Base-by-base conservation (phyloP, 1,140 invertebrate genomes). In the Periplaneta americana region DNA sequence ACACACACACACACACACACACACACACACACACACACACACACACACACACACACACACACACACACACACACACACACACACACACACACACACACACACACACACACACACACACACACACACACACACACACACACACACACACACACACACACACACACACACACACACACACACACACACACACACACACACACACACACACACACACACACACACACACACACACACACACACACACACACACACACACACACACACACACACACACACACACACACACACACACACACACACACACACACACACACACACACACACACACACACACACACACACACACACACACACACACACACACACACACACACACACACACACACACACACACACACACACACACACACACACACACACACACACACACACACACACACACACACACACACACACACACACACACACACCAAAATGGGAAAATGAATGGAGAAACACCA, bases 381-480 rank as follows among this genome's bases (percentile, higher is more conserved):
- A 80, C 74, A 80, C 79, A 76, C 79, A 80, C 79, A 80, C 79
- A 76, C 79, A 80, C 79, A 80, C 74, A 76, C 79, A 80, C 79
- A 80, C 79, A 76, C 79, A 80, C 79, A 80, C 79, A 76, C 74
- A 80, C 79, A 80, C 79, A 76, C 79, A 80, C 79, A 80, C 82
- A 81, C 82, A 74, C 80, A 82, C 82, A 37, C 82, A 82, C 82
- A 74, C 82, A 81, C 82, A 81, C 82, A 82, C 80, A 75, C 82
- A 82, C 82, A 81, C 82, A 81, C 82, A 81, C 82, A 82, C 82
- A 75, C 80, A 82, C 82, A 81, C 82, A 81, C 82, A 81, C 82
- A 82, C 82, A 75, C 82, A 82, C 11, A n/a, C n/a, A n/a, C n/a
- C n/a, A n/a, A n/a, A n/a, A n/a, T n/a, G n/a, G n/a, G n/a, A n/a